These are phyloP conservation scores for Chymomyza amoena DNA, from an alignment of 2,888 invertebrate genomes.

Conservation along the genomic window DNA sequence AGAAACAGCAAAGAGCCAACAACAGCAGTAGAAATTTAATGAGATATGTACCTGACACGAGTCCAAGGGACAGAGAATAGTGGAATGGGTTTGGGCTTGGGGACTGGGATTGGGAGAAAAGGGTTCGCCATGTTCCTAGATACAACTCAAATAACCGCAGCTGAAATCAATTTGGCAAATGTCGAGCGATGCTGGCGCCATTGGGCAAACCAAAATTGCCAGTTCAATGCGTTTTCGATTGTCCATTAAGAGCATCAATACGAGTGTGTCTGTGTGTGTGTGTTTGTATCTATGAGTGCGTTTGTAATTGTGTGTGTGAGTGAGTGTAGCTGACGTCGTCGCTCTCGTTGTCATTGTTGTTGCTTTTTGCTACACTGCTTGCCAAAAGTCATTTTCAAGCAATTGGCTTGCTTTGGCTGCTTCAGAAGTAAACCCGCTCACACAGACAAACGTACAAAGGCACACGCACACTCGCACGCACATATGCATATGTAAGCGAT, in stretches of 20 bases:
- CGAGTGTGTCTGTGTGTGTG: constrained; percentile 1
- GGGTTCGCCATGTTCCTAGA: constrained; percentile 36
- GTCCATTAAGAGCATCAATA: constrained; percentile 62
- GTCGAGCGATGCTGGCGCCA: constrained; percentile 32
- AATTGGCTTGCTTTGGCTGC: constrained; percentile 67
- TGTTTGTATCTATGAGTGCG: no score
- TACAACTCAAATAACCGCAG: constrained; percentile 56
- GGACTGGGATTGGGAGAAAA: neutral
- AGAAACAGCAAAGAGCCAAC: neutral
- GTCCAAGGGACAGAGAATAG: neutral
- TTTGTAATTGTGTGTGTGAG: neutral
- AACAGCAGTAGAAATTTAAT: constrained; percentile 54
- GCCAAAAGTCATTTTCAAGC: constrained; percentile 73
- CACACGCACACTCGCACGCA: neutral
- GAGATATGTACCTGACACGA: constrained; percentile 60
- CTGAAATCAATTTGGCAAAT: constrained; percentile 64
- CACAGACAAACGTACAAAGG: constrained; percentile 13
- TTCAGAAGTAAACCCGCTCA: constrained; percentile 42
- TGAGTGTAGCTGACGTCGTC: neutral
- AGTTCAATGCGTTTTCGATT: constrained; percentile 73
- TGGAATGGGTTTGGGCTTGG: neutral
- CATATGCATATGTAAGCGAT: neutral
- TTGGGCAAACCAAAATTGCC: constrained; percentile 62
- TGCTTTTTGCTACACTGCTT: constrained; percentile 47
- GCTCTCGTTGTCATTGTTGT: constrained; percentile 15